Evolutionary conservation across 1,140 invertebrate genomes (phyloP).

Genomic region (Ladona fulva): DNA sequence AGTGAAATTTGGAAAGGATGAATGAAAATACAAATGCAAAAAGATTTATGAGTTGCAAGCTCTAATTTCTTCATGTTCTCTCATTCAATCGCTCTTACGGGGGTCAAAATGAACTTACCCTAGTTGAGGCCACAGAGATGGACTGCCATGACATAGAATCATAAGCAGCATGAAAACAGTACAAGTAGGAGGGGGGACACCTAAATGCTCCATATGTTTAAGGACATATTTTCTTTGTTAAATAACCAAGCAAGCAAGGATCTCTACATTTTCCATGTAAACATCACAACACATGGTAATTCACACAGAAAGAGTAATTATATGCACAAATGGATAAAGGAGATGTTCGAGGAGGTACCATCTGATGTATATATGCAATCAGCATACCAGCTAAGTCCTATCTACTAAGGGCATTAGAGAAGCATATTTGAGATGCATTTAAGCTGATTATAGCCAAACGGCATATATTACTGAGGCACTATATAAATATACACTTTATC

Average conservation of each 20-base stretch:
- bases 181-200: background rate
- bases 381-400: background rate
- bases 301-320: background rate
- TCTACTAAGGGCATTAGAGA: background rate
- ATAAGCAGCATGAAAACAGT: background rate
- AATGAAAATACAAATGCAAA: no score
- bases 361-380: slow-evolving; percentile 1
- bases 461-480: background rate
- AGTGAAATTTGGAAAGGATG: no score
- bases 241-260: slow-evolving; percentile 1
- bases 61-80: background rate
- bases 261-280: background rate
- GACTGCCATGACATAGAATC: background rate
- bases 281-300: slow-evolving; percentile 1
- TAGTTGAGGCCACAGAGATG: background rate
- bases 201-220: background rate
- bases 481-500: background rate
- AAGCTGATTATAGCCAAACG: background rate
- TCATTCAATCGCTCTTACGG: background rate
- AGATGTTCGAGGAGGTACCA: background rate
- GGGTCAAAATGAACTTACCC: background rate
- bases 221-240: background rate
- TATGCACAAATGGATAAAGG: slow-evolving; percentile 1
- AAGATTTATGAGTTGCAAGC: background rate
- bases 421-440: background rate